Evolutionary conservation across 2,888 invertebrate genomes (phyloP).

Genomic region (Hirudinaria manillensis): DNA sequence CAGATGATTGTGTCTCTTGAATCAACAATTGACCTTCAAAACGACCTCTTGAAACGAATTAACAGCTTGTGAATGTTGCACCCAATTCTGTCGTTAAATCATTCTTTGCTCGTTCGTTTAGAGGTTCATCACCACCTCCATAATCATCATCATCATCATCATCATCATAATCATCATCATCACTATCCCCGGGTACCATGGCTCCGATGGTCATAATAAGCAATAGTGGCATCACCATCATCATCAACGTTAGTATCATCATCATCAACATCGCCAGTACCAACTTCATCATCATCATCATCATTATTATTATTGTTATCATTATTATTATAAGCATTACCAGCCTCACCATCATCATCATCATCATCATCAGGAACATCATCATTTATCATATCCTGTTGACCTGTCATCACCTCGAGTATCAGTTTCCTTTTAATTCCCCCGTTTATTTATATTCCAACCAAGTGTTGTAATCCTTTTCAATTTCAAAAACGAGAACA

Average conservation of each 20-base stretch:
- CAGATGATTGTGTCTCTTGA: conserved; percentile 64
- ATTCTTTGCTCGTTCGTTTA: too few species aligned
- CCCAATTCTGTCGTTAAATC: too few species aligned
- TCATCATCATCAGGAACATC: conserved; percentile 27
- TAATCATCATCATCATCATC: conserved; percentile 20
- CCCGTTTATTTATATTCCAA: too few species aligned
- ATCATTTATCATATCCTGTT: neutral
- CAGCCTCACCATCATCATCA: conserved; percentile 32
- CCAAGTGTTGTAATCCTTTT: too few species aligned
- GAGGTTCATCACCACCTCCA: neutral
- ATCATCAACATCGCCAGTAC: neutral
- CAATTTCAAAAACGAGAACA: too few species aligned
- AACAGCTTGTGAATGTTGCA: too few species aligned
- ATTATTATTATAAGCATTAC: conserved; percentile 19
- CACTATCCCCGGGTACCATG: neutral
- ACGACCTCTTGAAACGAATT: too few species aligned
- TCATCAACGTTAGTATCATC: conserved; percentile 2
- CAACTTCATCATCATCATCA: conserved; percentile 4
- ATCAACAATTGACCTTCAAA: conserved; percentile 64
- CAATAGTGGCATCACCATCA: conserved; percentile 21
- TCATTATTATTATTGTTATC: conserved; percentile 50
- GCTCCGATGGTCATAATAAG: conserved; percentile 10
- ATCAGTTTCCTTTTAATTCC: too few species aligned
- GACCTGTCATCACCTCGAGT: too few species aligned
- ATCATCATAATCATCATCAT: conserved; percentile 3